Evolutionary conservation across 2,888 invertebrate genomes (phyloP), one percentile per base, ranked within the genome.

Genomic region (Cryptocephalus moraei): DNA sequence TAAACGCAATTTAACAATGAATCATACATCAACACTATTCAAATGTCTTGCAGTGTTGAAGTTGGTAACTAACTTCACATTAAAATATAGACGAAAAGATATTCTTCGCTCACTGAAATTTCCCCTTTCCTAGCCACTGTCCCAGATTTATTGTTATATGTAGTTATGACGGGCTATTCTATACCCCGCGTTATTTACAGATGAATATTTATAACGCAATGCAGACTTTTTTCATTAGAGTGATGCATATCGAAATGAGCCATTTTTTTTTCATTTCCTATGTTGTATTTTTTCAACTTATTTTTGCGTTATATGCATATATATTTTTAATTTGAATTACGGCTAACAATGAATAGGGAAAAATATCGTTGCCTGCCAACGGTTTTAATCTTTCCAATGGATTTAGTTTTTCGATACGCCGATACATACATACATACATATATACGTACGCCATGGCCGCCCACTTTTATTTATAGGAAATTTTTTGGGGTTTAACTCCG

Each of bases 91-190:
- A 6, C 22, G 22, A 22, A 22, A 22, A 22, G 2, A 22, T 22
- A 22, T 22, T 22, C 22, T 2, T 22, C 22, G 22, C 22, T 6
- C 22, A 4, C 22, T 6, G 22, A 22, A 22, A 22, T 22, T 22
- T 6, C 22, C 22, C 3, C 6, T 22, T 4, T 22, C 22, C 22
- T 22, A 22, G 36, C 12, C 36, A 6, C 36, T 36, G 36, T 36
- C 36, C 12, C 61, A 60, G 62, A 64, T 64, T 64, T 64, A 64
- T 64, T 62, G 62, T 63, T 62, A 62, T 63, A 59, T 61, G 62
- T 63, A 62, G 63, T 62, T 62, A 62, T 62, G 57, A 56, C 54
- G 51, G 43, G 48, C 57, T 52, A 58, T 56, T 57, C 56, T 56
- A 56, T 36, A 36, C 11, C 12, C n/a, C 55, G 57, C 57, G 60